Evolutionary conservation across 2,797 vertebrate genomes (phyloP), one percentile per base, ranked within the genome.

Genomic region (Brachyrhaphis roseni): DNA sequence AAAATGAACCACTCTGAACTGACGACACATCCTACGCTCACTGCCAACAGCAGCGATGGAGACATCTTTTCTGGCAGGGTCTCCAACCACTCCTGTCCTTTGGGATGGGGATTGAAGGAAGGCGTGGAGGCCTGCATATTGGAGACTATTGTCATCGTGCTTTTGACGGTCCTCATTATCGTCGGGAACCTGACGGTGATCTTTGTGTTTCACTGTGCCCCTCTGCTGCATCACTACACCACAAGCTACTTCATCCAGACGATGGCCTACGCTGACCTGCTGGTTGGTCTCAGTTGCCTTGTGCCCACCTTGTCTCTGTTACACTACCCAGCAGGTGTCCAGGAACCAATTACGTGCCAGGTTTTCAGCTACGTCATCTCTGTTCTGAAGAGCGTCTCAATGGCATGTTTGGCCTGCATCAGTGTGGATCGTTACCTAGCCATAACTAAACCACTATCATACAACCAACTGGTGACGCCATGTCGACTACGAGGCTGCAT

Each of bases 181-280:
- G 95, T 96, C 45, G 98, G 98, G 68, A 99, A 99, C 93, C 92
- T 99, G 87, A 99, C 97, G 0, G 98, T 99, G 87, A 98, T 99
- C 85, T 98, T 99, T 85, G 98, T 99, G 84, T 99, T 99, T 90
- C 98, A 99, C 89, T 99, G 98, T 84, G 98, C 98, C 76, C 98
- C 98, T 0, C 94, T 99, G 57, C 93, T 99, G 70, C 98, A 99
- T 87, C 98, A 99, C 93, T 99, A 99, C 86, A 99, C 98, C 86
- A 99, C 98, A 83, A 99, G 98, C 94, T 99, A 98, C 89, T 99
- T 99, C 92, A 99, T 99, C 92, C 98, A 99, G 95, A 99, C 98
- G 45, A 99, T 99, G 98, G 98, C 98, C 59, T 99, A 99, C 43
- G 98, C 98, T 3, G 98, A 99, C 91, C 95, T 99, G 74, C 96